Evolutionary conservation across 1,140 invertebrate genomes (phyloP).

Genomic region (Anastrepha ludens): DNA sequence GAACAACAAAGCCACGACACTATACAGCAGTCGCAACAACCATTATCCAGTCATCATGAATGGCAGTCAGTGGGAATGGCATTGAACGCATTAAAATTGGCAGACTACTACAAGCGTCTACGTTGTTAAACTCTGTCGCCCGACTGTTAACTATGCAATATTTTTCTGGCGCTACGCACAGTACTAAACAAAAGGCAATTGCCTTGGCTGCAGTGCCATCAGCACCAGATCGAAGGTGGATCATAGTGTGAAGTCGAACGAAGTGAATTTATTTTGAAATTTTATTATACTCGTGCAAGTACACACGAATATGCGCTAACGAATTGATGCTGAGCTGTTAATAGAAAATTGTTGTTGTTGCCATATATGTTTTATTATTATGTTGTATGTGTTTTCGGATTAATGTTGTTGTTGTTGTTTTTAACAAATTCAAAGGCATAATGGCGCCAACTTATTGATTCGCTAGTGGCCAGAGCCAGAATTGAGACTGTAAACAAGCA

Average conservation of each 20-base stretch:
- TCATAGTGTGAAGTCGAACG: neutral
- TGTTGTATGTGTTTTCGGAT: neutral
- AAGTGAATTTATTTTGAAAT: too few relatives aligned
- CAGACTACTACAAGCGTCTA: slow-evolving; percentile 31
- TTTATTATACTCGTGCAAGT: too few relatives aligned
- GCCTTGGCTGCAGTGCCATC: neutral
- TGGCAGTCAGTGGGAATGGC: slow-evolving; percentile 13
- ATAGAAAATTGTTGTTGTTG: neutral
- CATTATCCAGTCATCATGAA: neutral
- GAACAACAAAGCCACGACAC: neutral
- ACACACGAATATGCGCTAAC: too few relatives aligned
- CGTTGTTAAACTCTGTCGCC: slow-evolving; percentile 31
- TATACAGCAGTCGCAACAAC: neutral
- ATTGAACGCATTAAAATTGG: slow-evolving; percentile 52
- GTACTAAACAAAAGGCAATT: neutral
- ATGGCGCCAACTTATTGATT: slow-evolving; percentile 73
- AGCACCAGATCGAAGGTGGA: neutral
- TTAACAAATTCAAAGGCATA: slow-evolving; percentile 1
- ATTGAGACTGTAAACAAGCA: slow-evolving; percentile 40
- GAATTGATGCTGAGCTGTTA: neutral
- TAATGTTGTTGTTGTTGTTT: neutral
- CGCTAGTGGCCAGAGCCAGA: slow-evolving; percentile 50
- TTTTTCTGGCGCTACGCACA: neutral
- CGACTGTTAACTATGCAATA: slow-evolving; percentile 3
- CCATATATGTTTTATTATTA: neutral